These are phyloP conservation scores for Camponotus fellah DNA, from an alignment of 2,888 invertebrate genomes.

Conservation along the genomic window DNA sequence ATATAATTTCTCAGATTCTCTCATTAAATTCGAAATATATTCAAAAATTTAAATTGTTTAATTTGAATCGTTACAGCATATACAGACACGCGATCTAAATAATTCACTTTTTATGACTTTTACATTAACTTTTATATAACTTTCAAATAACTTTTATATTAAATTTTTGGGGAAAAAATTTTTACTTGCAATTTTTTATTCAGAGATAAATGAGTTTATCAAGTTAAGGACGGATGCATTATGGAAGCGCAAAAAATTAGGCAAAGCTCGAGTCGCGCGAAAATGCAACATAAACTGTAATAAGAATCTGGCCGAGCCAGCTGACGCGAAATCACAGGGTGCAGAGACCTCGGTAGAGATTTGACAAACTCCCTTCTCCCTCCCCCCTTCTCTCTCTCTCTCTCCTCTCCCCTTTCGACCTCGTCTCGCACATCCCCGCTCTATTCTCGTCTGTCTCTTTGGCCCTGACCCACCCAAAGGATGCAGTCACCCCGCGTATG, in stretches of 20 bases:
- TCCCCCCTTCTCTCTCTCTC: conserved; percentile 6
- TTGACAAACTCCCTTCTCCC: conserved; percentile 76
- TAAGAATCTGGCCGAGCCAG: conserved; percentile 34
- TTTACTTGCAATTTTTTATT: background rate
- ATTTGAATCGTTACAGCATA: background rate
- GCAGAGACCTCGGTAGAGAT: conserved; percentile 77
- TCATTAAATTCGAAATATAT: background rate
- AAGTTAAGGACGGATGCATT: background rate
- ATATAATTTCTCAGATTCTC: background rate
- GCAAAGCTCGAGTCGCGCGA: conserved; percentile 36
- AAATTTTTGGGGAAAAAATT: background rate
- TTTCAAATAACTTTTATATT: too few species aligned
- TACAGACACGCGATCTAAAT: background rate
- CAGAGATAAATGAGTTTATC: background rate
- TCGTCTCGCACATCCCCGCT: conserved; percentile 64
- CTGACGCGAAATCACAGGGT: conserved; percentile 66
- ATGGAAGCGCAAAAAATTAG: background rate
- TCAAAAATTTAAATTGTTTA: background rate
- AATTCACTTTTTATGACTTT: background rate
- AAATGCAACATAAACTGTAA: conserved; percentile 8
- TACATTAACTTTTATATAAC: background rate
- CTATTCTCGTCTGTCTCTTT: conserved; percentile 71
- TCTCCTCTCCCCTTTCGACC: conserved; percentile 68
- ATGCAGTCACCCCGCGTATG: conserved; percentile 77
- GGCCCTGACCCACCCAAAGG: conserved; percentile 85